A percentile compares a stretch with the other conserved stretches of the same genome.
Conservation (phyloP, 2,888 invertebrate genomes). For the Galerucella nymphaeae region DNA sequence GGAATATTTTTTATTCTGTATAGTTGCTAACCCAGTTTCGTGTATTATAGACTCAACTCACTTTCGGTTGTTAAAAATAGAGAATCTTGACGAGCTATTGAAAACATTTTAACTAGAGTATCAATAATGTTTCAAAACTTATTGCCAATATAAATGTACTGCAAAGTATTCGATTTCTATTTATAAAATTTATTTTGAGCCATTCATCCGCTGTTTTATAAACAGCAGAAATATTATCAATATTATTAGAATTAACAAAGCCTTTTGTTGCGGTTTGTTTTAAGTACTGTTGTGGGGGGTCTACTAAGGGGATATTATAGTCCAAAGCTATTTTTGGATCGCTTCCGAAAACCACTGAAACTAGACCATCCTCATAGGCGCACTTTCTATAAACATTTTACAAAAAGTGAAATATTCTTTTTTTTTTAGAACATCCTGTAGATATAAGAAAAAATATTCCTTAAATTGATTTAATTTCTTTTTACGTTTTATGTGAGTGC, state of each 20-base stretch:
- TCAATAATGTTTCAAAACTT: conserved; percentile 36
- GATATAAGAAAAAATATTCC: too few species aligned
- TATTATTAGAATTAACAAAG: conserved; percentile 47
- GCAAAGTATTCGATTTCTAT: conserved; percentile 40
- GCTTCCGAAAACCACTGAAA: conserved; percentile 29
- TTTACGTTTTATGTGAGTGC: too few species aligned
- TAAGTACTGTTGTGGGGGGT: conserved; percentile 44
- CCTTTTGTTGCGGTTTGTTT: conserved; percentile 47
- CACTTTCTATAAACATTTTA: not conserved
- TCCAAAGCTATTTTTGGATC: conserved; percentile 43
- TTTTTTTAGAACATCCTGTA: too few species aligned
- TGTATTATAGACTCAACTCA: conserved; percentile 20
- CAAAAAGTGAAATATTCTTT: too few species aligned
- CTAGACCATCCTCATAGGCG: conserved; percentile 31
- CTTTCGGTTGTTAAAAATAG: conserved; percentile 35
- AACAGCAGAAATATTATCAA: conserved; percentile 48
- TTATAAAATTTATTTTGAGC: conserved; percentile 46
- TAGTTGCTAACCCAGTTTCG: conserved; percentile 9
- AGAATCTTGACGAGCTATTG: conserved; percentile 33
- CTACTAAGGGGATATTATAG: conserved; percentile 41
- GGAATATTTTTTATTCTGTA: not conserved
- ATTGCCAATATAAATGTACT: conserved; percentile 37
- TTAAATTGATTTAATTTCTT: too few species aligned
- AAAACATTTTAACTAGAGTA: conserved; percentile 37
- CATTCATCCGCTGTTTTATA: conserved; percentile 43